Base-by-base conservation (phyloP, 2,888 invertebrate species). In the Trissolcus japonicus region DNA sequence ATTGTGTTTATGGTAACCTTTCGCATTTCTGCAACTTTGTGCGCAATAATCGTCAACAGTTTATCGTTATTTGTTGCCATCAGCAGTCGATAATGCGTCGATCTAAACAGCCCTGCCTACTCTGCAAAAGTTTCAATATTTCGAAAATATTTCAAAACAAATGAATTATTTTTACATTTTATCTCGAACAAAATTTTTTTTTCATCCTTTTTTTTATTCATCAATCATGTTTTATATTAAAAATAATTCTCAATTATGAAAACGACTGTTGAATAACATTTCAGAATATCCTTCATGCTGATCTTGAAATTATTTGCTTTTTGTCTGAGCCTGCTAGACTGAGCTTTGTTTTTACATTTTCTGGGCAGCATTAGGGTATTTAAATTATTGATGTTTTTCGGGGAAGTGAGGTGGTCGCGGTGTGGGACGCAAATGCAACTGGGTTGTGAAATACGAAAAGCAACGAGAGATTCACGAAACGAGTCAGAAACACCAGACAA, bases 331-430 rank as follows among this genome's bases (percentile, higher is more conserved):
- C n/a, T 51, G 29, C 68, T 67, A 66, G 72, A 61, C 48, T 68
- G 59, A 71, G 71, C 68, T 61, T 62, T 68, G 60, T 77, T 77
- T 75, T 73, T 72, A 62, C 73, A 67, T 56, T 17, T 54, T 61
- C 48, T 76, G 72, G 71, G 63, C 63, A 68, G 68, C 60, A 68
- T 66, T 87, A 86, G 87, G 87, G 87, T 83, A 84, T 84, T 83
- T 87, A 87, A 88, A 88, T 88, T 87, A 88, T 88, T 88, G 87
- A 88, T 84, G 84, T 87, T 88, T 86, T 86, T 86, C 80, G 81
- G 74, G 68, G 76, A 9, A 35, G 81, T 79, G 78, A 82, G 62
- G 79, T 83, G 83, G 84, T 84, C 84, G 84, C 85, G 84, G 75
- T 81, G 83, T 83, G 79, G 81, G 82, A 88, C 87, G 87, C 85